Evolutionary conservation across 2,113 vertebrate genomes (phyloP).

Genomic region (Gopherus flavomarginatus): DNA sequence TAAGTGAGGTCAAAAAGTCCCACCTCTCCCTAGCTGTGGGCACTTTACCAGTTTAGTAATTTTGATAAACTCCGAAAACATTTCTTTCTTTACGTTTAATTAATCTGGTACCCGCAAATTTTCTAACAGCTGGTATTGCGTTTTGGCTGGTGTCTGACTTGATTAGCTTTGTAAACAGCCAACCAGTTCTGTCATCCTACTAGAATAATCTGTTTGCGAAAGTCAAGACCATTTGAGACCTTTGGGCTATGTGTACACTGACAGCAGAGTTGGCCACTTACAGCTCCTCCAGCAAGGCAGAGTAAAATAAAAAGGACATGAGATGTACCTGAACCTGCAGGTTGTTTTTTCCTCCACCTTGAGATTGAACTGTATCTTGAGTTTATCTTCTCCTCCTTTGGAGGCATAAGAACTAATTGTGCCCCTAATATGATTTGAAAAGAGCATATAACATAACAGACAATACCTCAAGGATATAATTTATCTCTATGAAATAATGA

Average conservation of each 20-base stretch:
- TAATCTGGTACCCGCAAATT: constrained; percentile 40
- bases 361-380: constrained; percentile 3
- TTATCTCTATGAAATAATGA: constrained; percentile 33
- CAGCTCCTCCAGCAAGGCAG: constrained; percentile 23
- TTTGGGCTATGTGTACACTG: background rate
- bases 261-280: constrained; percentile 4
- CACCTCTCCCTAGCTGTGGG: constrained; percentile 57
- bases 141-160: constrained; percentile 43
- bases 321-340: constrained; percentile 30
- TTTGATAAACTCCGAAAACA: constrained; percentile 65
- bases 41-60: constrained; percentile 51
- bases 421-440: constrained; percentile 27
- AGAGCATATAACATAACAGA: background rate
- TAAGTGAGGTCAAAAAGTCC: constrained; percentile 73
- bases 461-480: constrained; percentile 43
- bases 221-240: constrained; percentile 61
- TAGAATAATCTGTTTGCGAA: constrained; percentile 52
- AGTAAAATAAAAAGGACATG: constrained; percentile 2
- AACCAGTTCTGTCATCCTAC: constrained; percentile 43
- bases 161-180: constrained; percentile 45
- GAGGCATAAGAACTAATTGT: background rate
- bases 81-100: constrained; percentile 66
- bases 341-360: background rate
- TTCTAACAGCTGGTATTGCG: constrained; percentile 50
- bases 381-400: constrained; percentile 3